phyloP scores from a whole-genome alignment of 2,888 invertebrate genomes.

The Azorinus chamasolen region DNA sequence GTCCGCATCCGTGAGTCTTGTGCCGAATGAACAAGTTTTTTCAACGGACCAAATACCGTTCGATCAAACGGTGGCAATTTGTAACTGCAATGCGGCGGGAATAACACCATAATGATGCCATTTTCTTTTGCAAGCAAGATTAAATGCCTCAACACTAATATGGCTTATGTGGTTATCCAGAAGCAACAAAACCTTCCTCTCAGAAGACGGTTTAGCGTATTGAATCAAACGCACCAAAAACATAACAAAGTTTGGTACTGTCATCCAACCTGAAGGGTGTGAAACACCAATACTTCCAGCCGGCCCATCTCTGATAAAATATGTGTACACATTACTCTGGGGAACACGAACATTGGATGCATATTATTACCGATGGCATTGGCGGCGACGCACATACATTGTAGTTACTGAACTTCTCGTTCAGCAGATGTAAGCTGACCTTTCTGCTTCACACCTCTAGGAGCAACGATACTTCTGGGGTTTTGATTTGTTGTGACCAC shows the following conservation, averaged over 20 bases:
- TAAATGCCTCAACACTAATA: neutral
- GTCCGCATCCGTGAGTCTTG: no score
- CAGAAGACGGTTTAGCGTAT: neutral
- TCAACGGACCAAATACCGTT: constrained; percentile 14
- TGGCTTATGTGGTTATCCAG: constrained; percentile 19
- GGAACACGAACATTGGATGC: constrained; percentile 16
- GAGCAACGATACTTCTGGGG: constrained; percentile 3
- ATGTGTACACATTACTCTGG: neutral
- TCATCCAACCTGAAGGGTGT: constrained; percentile 23
- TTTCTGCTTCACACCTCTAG: constrained; percentile 8
- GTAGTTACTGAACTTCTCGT: neutral
- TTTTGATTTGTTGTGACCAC: constrained; percentile 3
- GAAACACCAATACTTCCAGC: neutral
- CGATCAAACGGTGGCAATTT: constrained; percentile 19
- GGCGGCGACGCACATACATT: constrained; percentile 6
- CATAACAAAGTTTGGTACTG: neutral
- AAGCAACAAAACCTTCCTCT: constrained; percentile 7
- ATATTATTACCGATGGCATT: constrained; percentile 8
- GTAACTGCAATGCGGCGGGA: constrained; percentile 17
- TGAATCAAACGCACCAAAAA: constrained; percentile 2
- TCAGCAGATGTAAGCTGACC: constrained; percentile 12
- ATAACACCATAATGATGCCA: constrained; percentile 12
- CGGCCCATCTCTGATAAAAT: constrained; percentile 5
- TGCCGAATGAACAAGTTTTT: neutral
- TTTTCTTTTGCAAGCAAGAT: constrained; percentile 13